Base-by-base conservation (phyloP, 2,888 invertebrate species). In the Leptopilina drosophilae region DNA sequence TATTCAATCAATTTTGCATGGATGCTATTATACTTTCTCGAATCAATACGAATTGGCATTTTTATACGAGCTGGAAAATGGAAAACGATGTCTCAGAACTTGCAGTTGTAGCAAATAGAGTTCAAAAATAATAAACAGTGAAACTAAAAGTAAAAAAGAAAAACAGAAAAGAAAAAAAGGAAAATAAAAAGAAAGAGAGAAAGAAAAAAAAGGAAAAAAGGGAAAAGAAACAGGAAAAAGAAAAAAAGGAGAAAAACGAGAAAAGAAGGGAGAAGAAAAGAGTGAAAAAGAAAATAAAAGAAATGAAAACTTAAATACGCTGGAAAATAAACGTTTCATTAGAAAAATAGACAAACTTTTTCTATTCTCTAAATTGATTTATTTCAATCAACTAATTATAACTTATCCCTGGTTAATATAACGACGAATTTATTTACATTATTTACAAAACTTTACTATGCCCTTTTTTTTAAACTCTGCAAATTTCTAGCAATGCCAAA, bases 31-130 rank as follows among this genome's bases (percentile, higher is more conserved):
- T 81, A 88, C 89, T 7, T 88, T 91, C 84, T 91, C 93, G 11
- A 83, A 91, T 78, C 87, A 93, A 67, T 93, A 93, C 82, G 93
- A 93, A 87, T 87, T 93, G 77, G 92, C 93, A 56, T 93, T 93
- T 85, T 88, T 93, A 81, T 92, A 93, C 64, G 77, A 83, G n/a
- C 56, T 15, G 26, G 40, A 80, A 78, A 82, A 81, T 40, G 14
- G 40, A n/a, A 80, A 67, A 77, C 53, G 46, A 67, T 20, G 9
- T 14, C 62, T 73, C 82, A 84, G 79, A 65, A n/a, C 82, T 33
- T 84, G 85, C 76, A 78, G 83, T n/a, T 86, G 84, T 76, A 78
- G 79, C 12, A 59, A 20, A 12, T 84, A 82, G 62, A 83, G 77
- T 42, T 73, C 69, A 81, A 81, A 80, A 80, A 81, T 56, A 80